These are phyloP conservation scores for Ips nitidus DNA, from an alignment of 1,140 invertebrate genomes.

Conservation along the genomic window DNA sequence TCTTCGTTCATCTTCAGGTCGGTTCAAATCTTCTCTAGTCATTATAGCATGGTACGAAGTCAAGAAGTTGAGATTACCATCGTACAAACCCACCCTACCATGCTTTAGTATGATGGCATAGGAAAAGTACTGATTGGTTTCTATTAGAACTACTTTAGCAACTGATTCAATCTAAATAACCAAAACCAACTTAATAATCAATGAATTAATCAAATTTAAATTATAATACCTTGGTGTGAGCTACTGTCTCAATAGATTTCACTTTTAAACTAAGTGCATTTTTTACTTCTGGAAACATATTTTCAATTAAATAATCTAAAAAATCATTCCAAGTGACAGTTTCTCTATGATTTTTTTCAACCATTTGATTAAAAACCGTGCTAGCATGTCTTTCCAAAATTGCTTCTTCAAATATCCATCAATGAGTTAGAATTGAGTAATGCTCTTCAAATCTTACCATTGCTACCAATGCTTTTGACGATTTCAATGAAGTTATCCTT, in stretches of 20 bases:
- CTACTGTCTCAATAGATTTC: slow-evolving; percentile 32
- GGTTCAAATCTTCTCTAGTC: slow-evolving; percentile 48
- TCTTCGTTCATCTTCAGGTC: slow-evolving; percentile 43
- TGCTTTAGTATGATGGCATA: slow-evolving; percentile 58
- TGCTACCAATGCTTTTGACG: background rate
- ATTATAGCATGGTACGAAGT: slow-evolving; percentile 55
- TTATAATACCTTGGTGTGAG: slow-evolving; percentile 40
- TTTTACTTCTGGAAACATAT: slow-evolving; percentile 29
- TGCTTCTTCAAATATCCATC: too few species aligned
- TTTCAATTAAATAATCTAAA: slow-evolving; percentile 42
- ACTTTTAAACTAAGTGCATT: slow-evolving; percentile 31
- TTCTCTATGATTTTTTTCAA: background rate
- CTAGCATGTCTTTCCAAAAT: background rate
- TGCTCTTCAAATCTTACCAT: background rate
- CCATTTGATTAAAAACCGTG: background rate
- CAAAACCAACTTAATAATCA: background rate
- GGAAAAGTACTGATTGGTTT: slow-evolving; percentile 57
- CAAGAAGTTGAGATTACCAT: slow-evolving; percentile 54
- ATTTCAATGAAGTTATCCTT: background rate
- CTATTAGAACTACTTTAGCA: slow-evolving; percentile 57
- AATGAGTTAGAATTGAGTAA: background rate
- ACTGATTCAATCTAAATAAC: slow-evolving; percentile 56
- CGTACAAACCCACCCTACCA: slow-evolving; percentile 58
- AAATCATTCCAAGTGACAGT: slow-evolving; percentile 45
- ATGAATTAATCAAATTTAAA: background rate